Conservation (phyloP, 2,113 vertebrate genomes). For the Leucosticte australis region DNA sequence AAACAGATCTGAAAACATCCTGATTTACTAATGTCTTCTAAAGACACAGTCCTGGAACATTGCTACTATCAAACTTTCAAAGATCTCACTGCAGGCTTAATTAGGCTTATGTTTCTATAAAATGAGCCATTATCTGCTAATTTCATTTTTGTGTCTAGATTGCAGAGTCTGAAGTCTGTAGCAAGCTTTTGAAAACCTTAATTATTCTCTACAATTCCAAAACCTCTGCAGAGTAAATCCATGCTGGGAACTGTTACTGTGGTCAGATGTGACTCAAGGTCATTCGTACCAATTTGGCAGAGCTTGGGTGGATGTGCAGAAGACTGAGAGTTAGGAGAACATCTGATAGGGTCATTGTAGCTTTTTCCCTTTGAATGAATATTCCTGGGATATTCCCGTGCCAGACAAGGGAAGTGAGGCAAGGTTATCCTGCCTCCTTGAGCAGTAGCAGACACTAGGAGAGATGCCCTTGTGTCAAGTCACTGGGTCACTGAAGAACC, state of each 20-base stretch:
- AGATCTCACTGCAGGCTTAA: neutral
- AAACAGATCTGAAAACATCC: neutral
- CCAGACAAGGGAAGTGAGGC: neutral
- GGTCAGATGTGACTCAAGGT: neutral
- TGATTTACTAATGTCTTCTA: neutral
- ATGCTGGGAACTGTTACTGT: neutral
- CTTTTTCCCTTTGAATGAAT: neutral
- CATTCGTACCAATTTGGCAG: fast-evolving
- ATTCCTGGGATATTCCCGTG: neutral
- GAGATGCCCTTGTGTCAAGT: neutral
- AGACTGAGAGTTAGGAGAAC: neutral
- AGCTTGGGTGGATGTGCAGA: neutral
- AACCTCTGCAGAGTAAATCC: neutral
- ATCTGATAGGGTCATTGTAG: neutral
- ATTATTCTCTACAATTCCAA: neutral
- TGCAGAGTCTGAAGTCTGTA: neutral
- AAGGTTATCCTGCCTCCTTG: neutral
- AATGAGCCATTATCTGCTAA: neutral
- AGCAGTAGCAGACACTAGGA: neutral
- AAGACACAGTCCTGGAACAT: neutral
- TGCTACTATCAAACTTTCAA: neutral
- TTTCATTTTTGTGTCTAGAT: neutral
- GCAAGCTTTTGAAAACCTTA: neutral
- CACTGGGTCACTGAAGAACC: neutral
- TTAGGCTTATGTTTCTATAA: neutral